A percentile compares a stretch with the other conserved stretches of the same genome.
Conservation (phyloP, 2,113 vertebrate species). For the Oryctolagus cuniculus region DNA sequence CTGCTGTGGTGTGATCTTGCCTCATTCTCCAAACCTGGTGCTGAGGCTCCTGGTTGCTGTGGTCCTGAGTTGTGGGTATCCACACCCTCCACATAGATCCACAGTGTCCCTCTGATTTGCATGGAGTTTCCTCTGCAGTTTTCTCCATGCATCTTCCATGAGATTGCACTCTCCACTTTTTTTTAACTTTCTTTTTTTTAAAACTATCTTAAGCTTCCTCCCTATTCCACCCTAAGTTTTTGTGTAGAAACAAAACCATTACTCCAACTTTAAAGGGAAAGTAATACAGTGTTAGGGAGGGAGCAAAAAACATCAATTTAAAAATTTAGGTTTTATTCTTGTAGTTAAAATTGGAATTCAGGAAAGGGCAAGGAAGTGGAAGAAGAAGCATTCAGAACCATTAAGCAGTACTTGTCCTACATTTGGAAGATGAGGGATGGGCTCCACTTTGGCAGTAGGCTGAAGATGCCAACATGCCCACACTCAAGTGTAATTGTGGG, state of each 20-base stretch:
- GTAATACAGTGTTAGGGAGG: neutral
- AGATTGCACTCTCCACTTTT: too few species aligned
- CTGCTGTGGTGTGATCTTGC: too few species aligned
- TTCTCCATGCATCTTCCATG: too few species aligned
- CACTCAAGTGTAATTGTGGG: neutral
- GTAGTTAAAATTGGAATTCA: neutral
- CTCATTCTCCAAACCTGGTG: too few species aligned
- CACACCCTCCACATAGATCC: too few species aligned
- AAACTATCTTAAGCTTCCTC: too few species aligned
- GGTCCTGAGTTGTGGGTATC: too few species aligned
- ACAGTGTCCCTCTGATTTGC: too few species aligned
- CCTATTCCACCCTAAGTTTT: neutral
- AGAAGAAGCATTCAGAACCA: neutral
- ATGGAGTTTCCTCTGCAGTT: too few species aligned
- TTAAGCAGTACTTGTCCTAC: neutral
- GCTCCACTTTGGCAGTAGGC: neutral
- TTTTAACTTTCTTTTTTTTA: too few species aligned
- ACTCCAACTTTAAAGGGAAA: conserved; percentile 23
- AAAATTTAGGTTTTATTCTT: neutral
- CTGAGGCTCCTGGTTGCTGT: too few species aligned
- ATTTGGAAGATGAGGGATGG: neutral
- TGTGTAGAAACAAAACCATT: conserved; percentile 15
- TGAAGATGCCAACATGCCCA: neutral
- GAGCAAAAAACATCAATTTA: neutral
- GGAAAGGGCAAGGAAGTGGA: neutral